A percentile compares a stretch with the other conserved stretches of the same genome.
Conservation (phyloP, 2,113 vertebrate species). For the Semnopithecus entellus region DNA sequence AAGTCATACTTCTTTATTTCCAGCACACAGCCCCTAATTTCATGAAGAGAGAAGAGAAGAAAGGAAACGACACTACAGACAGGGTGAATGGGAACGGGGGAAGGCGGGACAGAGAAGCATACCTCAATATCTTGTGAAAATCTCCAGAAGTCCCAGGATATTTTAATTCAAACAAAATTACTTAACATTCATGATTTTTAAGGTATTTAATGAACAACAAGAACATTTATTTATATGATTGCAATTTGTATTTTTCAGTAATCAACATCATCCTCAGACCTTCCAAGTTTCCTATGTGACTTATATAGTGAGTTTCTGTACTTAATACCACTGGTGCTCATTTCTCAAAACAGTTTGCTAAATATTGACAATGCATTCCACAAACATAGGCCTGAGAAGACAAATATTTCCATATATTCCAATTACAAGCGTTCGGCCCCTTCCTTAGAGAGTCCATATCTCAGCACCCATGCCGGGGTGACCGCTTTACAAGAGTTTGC, state of each 20-base stretch:
- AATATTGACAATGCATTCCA: background rate
- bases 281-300: background rate
- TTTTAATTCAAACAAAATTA: slow-evolving; percentile 56
- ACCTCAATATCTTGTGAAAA: background rate
- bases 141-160: background rate
- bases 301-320: background rate
- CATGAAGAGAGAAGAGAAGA: slow-evolving; percentile 8
- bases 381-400: background rate
- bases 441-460: background rate
- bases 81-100: no score
- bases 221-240: background rate
- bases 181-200: background rate
- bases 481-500: no score
- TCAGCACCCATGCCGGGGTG: background rate
- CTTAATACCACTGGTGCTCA: background rate
- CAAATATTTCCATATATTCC: background rate
- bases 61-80: background rate
- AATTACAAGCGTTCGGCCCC: background rate
- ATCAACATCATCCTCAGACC: background rate
- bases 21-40: background rate
- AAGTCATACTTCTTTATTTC: background rate
- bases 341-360: background rate
- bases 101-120: accelerated
- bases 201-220: background rate
- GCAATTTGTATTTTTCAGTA: background rate